Conservation (phyloP, 2,113 vertebrate species). For the Coreoperca whiteheadi region DNA sequence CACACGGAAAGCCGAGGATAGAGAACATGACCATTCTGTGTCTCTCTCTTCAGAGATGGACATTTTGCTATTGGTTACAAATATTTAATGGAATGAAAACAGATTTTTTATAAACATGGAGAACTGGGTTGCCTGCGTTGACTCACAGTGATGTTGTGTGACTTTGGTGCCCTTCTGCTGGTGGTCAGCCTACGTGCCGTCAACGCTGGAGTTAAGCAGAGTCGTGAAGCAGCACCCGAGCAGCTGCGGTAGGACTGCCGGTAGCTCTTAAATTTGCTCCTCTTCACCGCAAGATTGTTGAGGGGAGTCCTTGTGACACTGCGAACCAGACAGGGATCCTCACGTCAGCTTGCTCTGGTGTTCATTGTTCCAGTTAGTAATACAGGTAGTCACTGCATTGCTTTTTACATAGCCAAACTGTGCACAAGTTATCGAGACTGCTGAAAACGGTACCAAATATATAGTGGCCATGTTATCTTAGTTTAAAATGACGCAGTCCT, state of each 20-base stretch:
- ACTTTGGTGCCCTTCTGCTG: constrained; percentile 58
- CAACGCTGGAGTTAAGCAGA: constrained; percentile 50
- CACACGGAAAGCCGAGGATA: background rate
- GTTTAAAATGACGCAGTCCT: background rate
- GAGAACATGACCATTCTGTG: background rate
- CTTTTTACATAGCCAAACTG: background rate
- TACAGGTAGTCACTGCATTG: background rate
- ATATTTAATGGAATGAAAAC: background rate
- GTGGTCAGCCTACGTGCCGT: constrained; percentile 58
- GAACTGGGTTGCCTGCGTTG: too few species aligned
- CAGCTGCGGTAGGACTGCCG: constrained; percentile 68
- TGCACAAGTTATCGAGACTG: background rate
- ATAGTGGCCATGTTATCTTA: background rate
- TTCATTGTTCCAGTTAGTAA: background rate
- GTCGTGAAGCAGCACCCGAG: constrained; percentile 51
- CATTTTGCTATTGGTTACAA: background rate
- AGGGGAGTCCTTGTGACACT: constrained; percentile 57
- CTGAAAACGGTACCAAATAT: background rate
- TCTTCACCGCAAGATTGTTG: constrained; percentile 23
- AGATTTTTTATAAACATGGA: background rate
- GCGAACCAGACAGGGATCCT: background rate
- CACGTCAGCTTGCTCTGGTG: background rate
- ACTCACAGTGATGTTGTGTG: constrained; percentile 59
- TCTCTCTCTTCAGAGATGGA: background rate
- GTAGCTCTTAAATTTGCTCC: constrained; percentile 65